Evolutionary conservation across 2,888 invertebrate genomes (phyloP), one percentile per base, ranked within the genome.

Genomic region (Dryococelus australis): DNA sequence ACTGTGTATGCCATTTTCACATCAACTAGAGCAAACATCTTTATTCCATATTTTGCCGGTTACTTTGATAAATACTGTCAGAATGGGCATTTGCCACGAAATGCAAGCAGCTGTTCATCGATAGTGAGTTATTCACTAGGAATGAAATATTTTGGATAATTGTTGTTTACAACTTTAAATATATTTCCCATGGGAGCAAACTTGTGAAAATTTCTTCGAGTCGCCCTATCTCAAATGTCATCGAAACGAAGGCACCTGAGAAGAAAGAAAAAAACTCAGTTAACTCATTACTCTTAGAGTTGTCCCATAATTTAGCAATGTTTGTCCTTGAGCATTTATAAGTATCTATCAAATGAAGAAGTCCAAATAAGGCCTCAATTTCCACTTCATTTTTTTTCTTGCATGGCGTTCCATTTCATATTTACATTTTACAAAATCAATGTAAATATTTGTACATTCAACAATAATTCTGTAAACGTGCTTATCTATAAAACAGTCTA

Each of bases 1-100:
- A 91, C n/a, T n/a, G n/a, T n/a, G n/a, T n/a, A n/a, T n/a, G n/a
- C n/a, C n/a, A n/a, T n/a, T n/a, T n/a, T n/a, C n/a, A n/a, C n/a
- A n/a, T n/a, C n/a, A n/a, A n/a, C n/a, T n/a, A n/a, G n/a, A n/a
- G n/a, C n/a, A n/a, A n/a, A n/a, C n/a, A n/a, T n/a, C n/a, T n/a
- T n/a, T n/a, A n/a, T n/a, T n/a, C n/a, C n/a, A n/a, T n/a, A 91
- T 86, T 90, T 91, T 6, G 89, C 89, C 26, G 91, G 90, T 88
- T 91, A 90, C 65, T 90, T 90, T 26, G 91, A 91, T n/a, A 91
- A 91, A 87, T 91, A 91, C 88, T 91, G 90, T 28, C 89, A 84
- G 89, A 90, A 90, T 47, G 83, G 35, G 83, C 89, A 90, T n/a
- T 87, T 53, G 20, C 89, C 90, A 35, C 90, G 28, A 87, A 90